Conservation (phyloP, 2,888 invertebrate genomes). For the Crepidodera aurea region DNA sequence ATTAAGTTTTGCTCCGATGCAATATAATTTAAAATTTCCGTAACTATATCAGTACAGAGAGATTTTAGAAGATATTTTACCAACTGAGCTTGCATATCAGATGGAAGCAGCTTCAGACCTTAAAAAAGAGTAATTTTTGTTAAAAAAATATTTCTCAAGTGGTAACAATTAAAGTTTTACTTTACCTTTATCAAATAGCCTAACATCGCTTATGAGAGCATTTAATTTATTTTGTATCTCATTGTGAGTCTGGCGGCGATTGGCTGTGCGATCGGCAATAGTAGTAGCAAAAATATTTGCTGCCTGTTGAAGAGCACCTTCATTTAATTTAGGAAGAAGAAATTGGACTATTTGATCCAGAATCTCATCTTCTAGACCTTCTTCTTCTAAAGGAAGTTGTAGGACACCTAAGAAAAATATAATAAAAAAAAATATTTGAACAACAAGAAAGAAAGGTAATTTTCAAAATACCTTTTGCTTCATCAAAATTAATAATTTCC, state of each 20-base stretch:
- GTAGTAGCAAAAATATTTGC: constrained; percentile 78
- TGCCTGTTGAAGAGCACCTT: constrained; percentile 71
- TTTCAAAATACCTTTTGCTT: constrained; percentile 69
- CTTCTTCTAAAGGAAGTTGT: constrained; percentile 46
- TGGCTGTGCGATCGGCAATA: constrained; percentile 74
- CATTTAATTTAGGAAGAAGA: constrained; percentile 77
- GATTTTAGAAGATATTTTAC: constrained; percentile 86
- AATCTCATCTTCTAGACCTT: constrained; percentile 77
- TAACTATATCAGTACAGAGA: constrained; percentile 81
- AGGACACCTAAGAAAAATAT: constrained; percentile 60
- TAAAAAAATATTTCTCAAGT: no score
- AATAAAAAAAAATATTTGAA: constrained; percentile 72
- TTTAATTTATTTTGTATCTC: constrained; percentile 86
- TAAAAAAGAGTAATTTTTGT: no score
- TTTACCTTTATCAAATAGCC: constrained; percentile 82
- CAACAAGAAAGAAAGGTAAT: constrained; percentile 55
- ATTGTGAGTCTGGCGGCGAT: constrained; percentile 79
- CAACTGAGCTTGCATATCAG: constrained; percentile 74
- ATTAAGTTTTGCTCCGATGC: constrained; percentile 77
- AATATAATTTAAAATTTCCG: constrained; percentile 80
- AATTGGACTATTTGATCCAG: constrained; percentile 72
- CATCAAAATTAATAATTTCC: constrained; percentile 72
- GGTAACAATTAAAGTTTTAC: no score
- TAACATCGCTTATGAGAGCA: constrained; percentile 75
- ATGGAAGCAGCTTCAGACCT: constrained; percentile 70